Percentiles rank a stretch among this genome's conserved stretches.
These are phyloP conservation scores for Morbakka virulenta DNA, from an alignment of 30 jellyfish, hydroid and myxozoan genomes.

Conservation along the genomic window DNA sequence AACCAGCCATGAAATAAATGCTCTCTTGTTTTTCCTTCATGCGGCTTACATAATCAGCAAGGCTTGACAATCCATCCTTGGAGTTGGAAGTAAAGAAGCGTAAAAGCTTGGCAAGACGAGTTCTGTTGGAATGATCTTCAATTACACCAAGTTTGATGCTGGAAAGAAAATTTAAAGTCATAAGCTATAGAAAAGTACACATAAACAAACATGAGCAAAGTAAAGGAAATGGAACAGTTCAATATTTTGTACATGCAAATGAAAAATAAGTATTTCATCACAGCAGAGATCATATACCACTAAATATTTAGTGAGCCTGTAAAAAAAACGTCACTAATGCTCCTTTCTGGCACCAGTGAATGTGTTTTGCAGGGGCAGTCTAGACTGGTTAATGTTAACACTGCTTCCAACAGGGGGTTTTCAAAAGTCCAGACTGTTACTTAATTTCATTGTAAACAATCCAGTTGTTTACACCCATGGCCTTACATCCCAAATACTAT, in stretches of 20 bases:
- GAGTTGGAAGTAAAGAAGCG: constrained; percentile 91
- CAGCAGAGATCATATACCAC: background rate
- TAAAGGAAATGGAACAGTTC: background rate
- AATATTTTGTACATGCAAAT: background rate
- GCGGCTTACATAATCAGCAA: constrained; percentile 96
- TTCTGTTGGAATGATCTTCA: constrained; percentile 97
- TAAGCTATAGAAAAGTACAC: no score
- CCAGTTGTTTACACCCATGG: no score
- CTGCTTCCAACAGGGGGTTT: no score
- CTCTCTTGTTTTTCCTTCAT: constrained; percentile 97
- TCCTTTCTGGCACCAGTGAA: no score
- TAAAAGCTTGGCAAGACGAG: constrained; percentile 91
- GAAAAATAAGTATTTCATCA: background rate
- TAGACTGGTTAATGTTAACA: no score
- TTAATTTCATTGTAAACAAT: no score
- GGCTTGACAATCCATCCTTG: constrained; percentile 68
- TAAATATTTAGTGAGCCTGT: constrained; percentile 7
- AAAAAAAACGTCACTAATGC: no score
- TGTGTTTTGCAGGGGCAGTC: no score
- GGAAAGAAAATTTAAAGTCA: no score
- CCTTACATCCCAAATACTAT: no score
- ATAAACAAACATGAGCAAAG: no score
- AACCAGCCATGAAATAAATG: constrained; percentile 96
- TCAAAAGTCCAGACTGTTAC: no score
- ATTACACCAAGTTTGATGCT: constrained; percentile 97